Base-by-base conservation (phyloP, 2,797 vertebrate genomes). In the Enteromius mattozi region DNA sequence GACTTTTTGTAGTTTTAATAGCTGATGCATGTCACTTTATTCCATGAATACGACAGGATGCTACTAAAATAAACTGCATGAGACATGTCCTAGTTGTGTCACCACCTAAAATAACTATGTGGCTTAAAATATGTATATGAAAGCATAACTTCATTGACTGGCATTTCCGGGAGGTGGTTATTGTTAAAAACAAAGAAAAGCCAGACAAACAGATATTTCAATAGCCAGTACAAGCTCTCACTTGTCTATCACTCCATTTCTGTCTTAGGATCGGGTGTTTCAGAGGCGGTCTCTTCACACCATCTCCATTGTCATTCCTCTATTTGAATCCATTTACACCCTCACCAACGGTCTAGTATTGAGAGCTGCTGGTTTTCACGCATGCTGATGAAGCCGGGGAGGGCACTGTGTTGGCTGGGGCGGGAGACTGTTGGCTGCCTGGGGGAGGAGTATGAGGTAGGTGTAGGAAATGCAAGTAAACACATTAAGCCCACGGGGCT, bases 301-400 rank as follows among this genome's bases (percentile, higher is more conserved):
- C 86, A 68, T 86, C 63, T 49, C 79, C 49, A 80, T 87, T 87
- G 85, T 88, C 81, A 88, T 84, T 85, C 82, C 81, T n/a, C 40
- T 63, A 72, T 84, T 70, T 80, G 81, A 87, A 86, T 81, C 80
- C 82, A 87, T 87, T 89, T 86, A 87, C 80, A 74, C 85, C 81
- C 47, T 77, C 51, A 16, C 45, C 82, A 69, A 86, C 47, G 82
- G 54, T 65, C 80, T 35, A 61, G 68, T 80, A 83, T 66, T 78
- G 59, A 33, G 84, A 84, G 88, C 84, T 89, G 86, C 68, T 59
- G 85, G 63, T 78, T 86, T 89, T 89, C 81, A 86, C 86, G 74
- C 85, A 78, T 89, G 86, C 82, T 80, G 86, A 89, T 83, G 86
- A 86, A 74, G 72, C 65, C 70, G 75, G 47, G 84, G 85, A 59